phyloP scores from a whole-genome alignment of 2,797 vertebrate genomes.

The Poliocrania exsul region DNA sequence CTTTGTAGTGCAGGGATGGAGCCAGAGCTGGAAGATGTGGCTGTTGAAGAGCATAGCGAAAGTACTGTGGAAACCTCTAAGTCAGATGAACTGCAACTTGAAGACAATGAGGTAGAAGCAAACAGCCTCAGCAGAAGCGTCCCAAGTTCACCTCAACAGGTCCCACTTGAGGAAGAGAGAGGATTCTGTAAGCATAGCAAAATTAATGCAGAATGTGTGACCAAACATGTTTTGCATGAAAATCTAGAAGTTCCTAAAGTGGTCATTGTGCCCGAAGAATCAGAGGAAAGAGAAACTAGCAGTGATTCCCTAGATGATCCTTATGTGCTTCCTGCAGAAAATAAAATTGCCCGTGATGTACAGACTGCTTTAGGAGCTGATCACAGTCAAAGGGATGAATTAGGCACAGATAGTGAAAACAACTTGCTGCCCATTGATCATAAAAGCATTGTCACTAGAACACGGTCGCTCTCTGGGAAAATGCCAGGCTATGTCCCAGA shows the following conservation, averaged over 20 bases:
- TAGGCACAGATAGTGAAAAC: slow-evolving; percentile 69
- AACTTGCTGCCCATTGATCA: slow-evolving; percentile 74
- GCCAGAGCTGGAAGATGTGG: not conserved
- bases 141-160: not conserved
- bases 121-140: not conserved
- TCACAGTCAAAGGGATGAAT: slow-evolving; percentile 33
- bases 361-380: slow-evolving; percentile 6
- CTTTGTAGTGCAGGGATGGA: not conserved
- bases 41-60: not conserved
- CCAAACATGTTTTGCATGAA: not conserved
- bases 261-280: slow-evolving; percentile 44
- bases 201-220: not conserved
- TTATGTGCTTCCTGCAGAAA: slow-evolving; percentile 70
- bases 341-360: not conserved
- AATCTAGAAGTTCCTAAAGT: slow-evolving; percentile 37
- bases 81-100: not conserved
- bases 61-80: not conserved
- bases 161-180: not conserved
- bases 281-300: slow-evolving; percentile 15
- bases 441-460: slow-evolving; percentile 81
- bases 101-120: not conserved
- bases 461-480: slow-evolving; percentile 88
- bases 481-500: slow-evolving; percentile 88
- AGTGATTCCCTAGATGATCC: slow-evolving; percentile 67
- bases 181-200: not conserved